Evolutionary conservation across 1,140 invertebrate species (phyloP), one percentile per base, ranked within the genome.

Genomic region (Papilio aristodemus): DNA sequence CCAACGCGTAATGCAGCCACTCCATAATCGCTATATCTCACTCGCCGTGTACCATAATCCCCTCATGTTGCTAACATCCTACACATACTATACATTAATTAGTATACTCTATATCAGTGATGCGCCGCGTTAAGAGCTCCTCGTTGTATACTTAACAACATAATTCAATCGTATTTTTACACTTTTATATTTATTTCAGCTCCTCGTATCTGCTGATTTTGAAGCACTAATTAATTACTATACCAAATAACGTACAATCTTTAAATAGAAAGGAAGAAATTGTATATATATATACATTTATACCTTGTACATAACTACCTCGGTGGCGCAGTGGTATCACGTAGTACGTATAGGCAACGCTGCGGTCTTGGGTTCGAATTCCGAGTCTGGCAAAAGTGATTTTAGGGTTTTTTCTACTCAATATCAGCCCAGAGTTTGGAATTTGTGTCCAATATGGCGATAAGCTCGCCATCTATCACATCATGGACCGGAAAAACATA

Each of bases 351-450:
- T n/a, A n/a, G n/a, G n/a, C n/a, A n/a, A n/a, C n/a, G n/a, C n/a
- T n/a, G n/a, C n/a, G n/a, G n/a, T n/a, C n/a, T n/a, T n/a, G n/a
- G n/a, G n/a, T n/a, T n/a, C n/a, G n/a, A n/a, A n/a, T n/a, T n/a
- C n/a, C n/a, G n/a, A n/a, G n/a, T n/a, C n/a, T n/a, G n/a, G n/a
- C n/a, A n/a, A n/a, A n/a, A n/a, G n/a, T n/a, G n/a, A n/a, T n/a
- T n/a, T n/a, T n/a, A n/a, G n/a, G n/a, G n/a, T n/a, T 13, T 14
- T 64, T 64, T 77, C 82, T 81, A 86, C 84, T 87, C 77, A 88
- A n/a, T n/a, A n/a, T n/a, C n/a, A n/a, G n/a, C n/a, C n/a, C n/a
- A n/a, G n/a, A n/a, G n/a, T n/a, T n/a, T n/a, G n/a, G n/a, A n/a
- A n/a, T n/a, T n/a, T n/a, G n/a, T n/a, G n/a, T n/a, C n/a, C n/a